Conservation (phyloP, 1,140 invertebrate species). For the Apis dorsata region DNA sequence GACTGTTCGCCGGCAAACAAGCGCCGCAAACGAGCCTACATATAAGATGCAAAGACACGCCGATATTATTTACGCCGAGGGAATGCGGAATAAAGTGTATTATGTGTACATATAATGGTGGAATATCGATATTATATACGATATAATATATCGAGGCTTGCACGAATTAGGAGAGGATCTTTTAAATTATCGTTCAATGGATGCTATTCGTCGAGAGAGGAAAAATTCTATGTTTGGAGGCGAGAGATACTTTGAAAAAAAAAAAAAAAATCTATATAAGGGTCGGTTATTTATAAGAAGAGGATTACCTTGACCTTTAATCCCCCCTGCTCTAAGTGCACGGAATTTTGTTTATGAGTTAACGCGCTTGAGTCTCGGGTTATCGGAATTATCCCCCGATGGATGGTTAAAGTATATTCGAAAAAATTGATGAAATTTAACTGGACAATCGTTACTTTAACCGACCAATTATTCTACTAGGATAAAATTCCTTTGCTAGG, state of each 20-base stretch:
- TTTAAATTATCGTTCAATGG: background rate
- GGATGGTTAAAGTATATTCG: background rate
- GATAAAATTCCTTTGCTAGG: too few species aligned
- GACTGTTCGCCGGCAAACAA: conserved; percentile 33
- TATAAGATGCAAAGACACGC: conserved; percentile 55
- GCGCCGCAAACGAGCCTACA: background rate
- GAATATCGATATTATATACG: conserved; percentile 15
- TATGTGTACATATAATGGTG: background rate
- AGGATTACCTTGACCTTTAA: conserved; percentile 2
- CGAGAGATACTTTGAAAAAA: too few species aligned
- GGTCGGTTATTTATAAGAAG: background rate
- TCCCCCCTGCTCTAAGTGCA: background rate
- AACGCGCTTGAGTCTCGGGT: background rate
- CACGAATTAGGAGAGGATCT: too few species aligned
- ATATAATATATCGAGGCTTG: background rate
- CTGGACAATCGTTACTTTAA: too few species aligned
- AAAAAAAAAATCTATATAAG: background rate
- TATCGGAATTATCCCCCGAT: background rate
- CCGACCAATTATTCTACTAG: too few species aligned
- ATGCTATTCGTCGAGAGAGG: background rate
- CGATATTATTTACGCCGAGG: conserved; percentile 46
- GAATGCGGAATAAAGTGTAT: conserved; percentile 9
- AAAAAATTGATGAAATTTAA: too few species aligned
- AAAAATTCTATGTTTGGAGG: background rate
- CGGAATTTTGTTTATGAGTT: background rate